A percentile compares a stretch with the other conserved stretches of the same genome.
phyloP scores from a whole-genome alignment of 2,113 vertebrate genomes.

The Pollachius pollachius region DNA sequence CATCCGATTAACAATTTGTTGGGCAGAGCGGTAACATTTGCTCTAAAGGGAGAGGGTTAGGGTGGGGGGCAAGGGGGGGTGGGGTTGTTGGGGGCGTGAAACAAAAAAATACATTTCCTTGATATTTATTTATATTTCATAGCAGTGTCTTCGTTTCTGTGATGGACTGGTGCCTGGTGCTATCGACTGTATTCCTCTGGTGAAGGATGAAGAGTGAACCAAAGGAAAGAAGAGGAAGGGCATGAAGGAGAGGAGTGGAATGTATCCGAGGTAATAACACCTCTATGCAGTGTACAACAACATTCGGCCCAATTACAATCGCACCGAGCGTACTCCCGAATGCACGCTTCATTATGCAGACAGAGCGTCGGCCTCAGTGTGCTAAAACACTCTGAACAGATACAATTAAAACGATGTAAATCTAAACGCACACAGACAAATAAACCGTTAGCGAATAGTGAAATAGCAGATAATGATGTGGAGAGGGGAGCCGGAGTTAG shows the following conservation, averaged over 20 bases:
- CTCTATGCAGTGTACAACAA: constrained; percentile 26
- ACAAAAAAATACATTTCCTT: constrained; percentile 30
- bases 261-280: too few relatives aligned
- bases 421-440: background rate
- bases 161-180: background rate
- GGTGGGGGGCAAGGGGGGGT: constrained; percentile 43
- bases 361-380: constrained; percentile 15
- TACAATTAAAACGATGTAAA: background rate
- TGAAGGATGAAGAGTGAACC: too few relatives aligned
- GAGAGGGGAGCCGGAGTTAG: too few relatives aligned
- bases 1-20: constrained; percentile 63
- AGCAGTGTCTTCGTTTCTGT: constrained; percentile 19
- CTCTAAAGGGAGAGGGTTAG: constrained; percentile 52
- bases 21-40: constrained; percentile 70
- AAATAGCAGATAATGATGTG: too few relatives aligned
- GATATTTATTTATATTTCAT: constrained; percentile 31
- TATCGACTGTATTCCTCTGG: too few relatives aligned
- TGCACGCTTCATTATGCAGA: constrained; percentile 49
- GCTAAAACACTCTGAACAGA: background rate
- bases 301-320: constrained; percentile 42
- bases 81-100: constrained; percentile 28
- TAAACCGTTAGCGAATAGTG: too few relatives aligned
- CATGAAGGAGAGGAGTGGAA: background rate
- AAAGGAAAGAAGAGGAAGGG: constrained; percentile 9
- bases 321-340: constrained; percentile 37